Evolutionary conservation across 2,888 invertebrate genomes (phyloP), one percentile per base, ranked within the genome.

Genomic region (Cephus spinipes): DNA sequence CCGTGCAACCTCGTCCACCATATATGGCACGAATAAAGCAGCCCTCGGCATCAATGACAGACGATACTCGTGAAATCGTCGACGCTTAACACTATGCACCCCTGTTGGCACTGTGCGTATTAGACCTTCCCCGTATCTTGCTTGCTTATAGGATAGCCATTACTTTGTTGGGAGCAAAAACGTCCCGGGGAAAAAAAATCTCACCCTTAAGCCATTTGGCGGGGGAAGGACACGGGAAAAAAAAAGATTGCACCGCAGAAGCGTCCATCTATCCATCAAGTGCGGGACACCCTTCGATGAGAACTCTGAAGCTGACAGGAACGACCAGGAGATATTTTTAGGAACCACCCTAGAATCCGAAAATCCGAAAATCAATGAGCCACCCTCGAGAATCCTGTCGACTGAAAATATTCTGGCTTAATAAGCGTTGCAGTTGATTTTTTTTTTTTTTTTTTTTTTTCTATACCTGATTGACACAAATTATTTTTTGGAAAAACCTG

Each of bases 221-320:
- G 75, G 15, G 12, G 32, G 31, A 23, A 31, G 55, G 23, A 55
- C 55, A 55, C 9, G 33, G 74, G 75, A 77, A 79, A 82, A 82
- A 76, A 81, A 82, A 82, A 73, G 40, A 71, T 55, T 79, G 73
- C 76, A 78, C 77, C 71, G 76, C 31, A 32, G n/a, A 35, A 68
- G 69, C 74, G 55, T 69, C 23, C n/a, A 33, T 74, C 55, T 78
- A 80, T 82, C 81, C 76, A 82, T 82, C 81, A 79, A 55, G 23
- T 23, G 15, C 23, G 55, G 6, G 23, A 55, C 40, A 34, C 76
- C 77, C 79, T 79, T 77, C 71, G 79, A 79, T 73, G 77, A 74
- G 32, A 76, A 71, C 69, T 78, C 36, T 73, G 35, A 55, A 23
- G 55, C 55, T 55, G 55, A 55, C 55, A 23, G 55, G 0, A 55